These are phyloP conservation scores for Phodopus roborovskii DNA, from an alignment of 2,113 vertebrate genomes.

Conservation along the genomic window DNA sequence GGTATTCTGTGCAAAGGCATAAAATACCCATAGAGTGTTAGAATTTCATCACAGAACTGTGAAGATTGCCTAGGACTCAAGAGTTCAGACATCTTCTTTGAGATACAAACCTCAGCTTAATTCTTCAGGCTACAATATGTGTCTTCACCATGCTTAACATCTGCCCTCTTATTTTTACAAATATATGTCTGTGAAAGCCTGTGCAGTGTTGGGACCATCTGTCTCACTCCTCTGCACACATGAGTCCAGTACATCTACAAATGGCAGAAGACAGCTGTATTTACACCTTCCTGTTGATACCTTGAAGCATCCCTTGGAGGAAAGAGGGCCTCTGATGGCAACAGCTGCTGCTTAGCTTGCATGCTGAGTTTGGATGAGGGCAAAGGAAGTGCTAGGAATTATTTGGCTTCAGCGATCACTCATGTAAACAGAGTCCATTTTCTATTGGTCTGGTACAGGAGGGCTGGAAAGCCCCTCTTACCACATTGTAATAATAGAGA, in stretches of 20 bases:
- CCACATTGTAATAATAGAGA: background rate
- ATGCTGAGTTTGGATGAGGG: constrained; percentile 62
- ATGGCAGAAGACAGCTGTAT: constrained; percentile 92
- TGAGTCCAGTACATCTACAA: constrained; percentile 84
- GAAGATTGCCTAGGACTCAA: constrained; percentile 79
- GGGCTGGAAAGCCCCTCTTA: background rate
- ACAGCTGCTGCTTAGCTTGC: constrained; percentile 89
- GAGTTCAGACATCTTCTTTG: constrained; percentile 85
- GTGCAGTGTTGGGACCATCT: constrained; percentile 88
- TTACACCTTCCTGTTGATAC: constrained; percentile 94
- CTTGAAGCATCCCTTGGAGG: constrained; percentile 89
- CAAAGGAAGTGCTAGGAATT: background rate
- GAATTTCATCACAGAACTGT: constrained; percentile 81
- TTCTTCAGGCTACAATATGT: constrained; percentile 86
- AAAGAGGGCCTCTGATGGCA: constrained; percentile 85
- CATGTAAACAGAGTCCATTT: constrained; percentile 30
- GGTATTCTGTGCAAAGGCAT: constrained; percentile 77
- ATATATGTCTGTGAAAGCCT: constrained; percentile 82
- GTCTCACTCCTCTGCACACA: constrained; percentile 83
- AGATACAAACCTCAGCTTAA: constrained; percentile 85
- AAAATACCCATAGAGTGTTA: constrained; percentile 80
- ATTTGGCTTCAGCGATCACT: background rate
- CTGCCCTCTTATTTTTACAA: constrained; percentile 87
- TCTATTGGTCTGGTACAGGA: background rate
- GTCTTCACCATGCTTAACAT: constrained; percentile 88